Base-by-base conservation (phyloP, 2,888 invertebrate genomes). In the Agelastica alni region DNA sequence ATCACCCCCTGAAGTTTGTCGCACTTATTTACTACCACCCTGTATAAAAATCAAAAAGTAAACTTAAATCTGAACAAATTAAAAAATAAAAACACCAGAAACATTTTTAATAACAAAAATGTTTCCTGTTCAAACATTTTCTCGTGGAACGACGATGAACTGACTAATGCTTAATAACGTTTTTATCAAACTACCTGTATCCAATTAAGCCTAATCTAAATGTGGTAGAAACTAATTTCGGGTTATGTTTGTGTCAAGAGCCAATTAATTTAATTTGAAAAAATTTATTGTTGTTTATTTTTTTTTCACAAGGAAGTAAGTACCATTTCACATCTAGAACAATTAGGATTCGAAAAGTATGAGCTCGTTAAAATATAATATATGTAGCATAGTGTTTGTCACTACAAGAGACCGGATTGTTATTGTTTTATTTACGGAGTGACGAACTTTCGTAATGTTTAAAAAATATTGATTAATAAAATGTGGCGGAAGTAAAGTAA, bases 161-260 rank as follows among this genome's bases (percentile, higher is more conserved):
- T n/a, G n/a, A n/a, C n/a, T n/a, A n/a, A n/a, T 53, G 56, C 63
- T 62, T 49, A 60, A 61, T 67, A 61, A 61, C 58, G 56, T 58
- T 59, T 64, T 63, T 57, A 64, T 63, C 60, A 63, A 62, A 63
- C 60, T 62, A 60, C 60, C 60, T 59, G 53, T 55, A 57, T 44
- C 61, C 61, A 66, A 66, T 66, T 63, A 64, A 62, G 45, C 45
- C 20, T 48, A 49, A 59, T 63, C 55, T 56, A 58, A 59, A 60
- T 59, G 61, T 54, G 60, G 60, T 62, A 64, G 64, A 63, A 65
- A 67, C 59, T 63, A 59, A 63, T 62, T 65, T 56, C 51, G 56
- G 58, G 59, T 51, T 51, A 54, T 56, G 51, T 37, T 53, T 53
- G 49, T 58, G 61, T 61, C 56, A 53, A 52, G 53, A 43, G 42